phyloP scores from a whole-genome alignment of 2,888 invertebrate species.

The Octonoba sinensis region DNA sequence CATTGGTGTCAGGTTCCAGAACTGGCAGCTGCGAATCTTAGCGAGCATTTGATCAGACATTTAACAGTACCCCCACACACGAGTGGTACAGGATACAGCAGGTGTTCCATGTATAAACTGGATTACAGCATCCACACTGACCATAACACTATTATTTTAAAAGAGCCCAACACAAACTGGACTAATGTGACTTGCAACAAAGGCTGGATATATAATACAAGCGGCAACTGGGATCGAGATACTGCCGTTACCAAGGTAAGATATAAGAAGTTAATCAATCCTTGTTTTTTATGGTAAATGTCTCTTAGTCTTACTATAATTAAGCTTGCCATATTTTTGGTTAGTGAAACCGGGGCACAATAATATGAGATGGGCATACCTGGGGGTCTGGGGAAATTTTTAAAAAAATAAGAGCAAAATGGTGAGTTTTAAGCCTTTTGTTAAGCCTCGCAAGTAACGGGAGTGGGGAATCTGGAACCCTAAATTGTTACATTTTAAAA shows the following conservation, averaged over 20 bases:
- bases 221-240: constrained; percentile 50
- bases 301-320: no score
- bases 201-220: constrained; percentile 61
- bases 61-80: constrained; percentile 41
- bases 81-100: constrained; percentile 20
- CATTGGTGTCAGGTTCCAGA: constrained; percentile 83
- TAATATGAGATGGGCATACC: no score
- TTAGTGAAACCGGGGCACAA: no score
- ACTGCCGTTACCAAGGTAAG: constrained; percentile 61
- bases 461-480: no score
- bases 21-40: constrained; percentile 72
- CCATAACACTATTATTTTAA: constrained; percentile 52
- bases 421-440: no score
- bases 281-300: no score
- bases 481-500: no score
- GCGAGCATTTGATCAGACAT: constrained; percentile 46
- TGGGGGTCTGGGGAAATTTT: no score
- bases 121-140: constrained; percentile 54
- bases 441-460: no score
- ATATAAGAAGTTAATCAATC: no score
- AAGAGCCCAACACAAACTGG: constrained; percentile 66
- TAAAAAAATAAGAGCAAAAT: no score
- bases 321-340: no score
- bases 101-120: constrained; percentile 51
- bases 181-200: constrained; percentile 51